A percentile compares a stretch with the other conserved stretches of the same genome.
phyloP scores from a whole-genome alignment of 1,140 invertebrate genomes.

The Zaprionus capensis region DNA sequence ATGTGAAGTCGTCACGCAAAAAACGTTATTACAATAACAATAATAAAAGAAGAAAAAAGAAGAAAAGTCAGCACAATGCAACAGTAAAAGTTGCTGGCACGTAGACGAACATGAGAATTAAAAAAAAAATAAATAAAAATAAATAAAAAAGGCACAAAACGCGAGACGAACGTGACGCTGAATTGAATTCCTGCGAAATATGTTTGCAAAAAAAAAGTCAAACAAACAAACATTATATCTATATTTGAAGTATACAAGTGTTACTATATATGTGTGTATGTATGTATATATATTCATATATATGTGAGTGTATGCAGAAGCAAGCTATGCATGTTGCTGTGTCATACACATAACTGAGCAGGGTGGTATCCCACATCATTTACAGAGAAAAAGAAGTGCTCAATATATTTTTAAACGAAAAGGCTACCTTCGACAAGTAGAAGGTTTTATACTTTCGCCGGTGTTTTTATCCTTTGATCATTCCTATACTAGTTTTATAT shows the following conservation, averaged over 20 bases:
- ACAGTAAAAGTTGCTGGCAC: constrained; percentile 54
- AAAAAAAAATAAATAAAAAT: constrained; percentile 43
- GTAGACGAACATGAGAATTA: constrained; percentile 45
- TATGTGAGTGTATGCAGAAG: background rate
- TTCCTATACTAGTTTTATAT: too few species aligned
- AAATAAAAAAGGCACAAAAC: constrained; percentile 60
- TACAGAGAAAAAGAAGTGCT: too few species aligned
- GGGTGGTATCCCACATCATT: too few species aligned
- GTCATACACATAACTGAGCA: too few species aligned
- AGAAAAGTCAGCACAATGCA: constrained; percentile 7
- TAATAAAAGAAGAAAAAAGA: constrained; percentile 6
- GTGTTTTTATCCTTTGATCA: too few species aligned
- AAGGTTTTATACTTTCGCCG: too few species aligned
- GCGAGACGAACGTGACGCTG: constrained; percentile 70
- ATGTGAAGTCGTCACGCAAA: constrained; percentile 32
- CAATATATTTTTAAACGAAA: too few species aligned
- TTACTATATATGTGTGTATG: background rate
- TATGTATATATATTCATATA: too few species aligned
- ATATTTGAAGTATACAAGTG: constrained; percentile 5
- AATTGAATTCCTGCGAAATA: constrained; percentile 71
- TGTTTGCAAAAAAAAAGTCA: constrained; percentile 32
- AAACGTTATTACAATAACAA: constrained; percentile 15
- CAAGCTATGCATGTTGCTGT: too few species aligned
- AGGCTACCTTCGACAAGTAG: too few species aligned
- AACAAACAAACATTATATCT: constrained; percentile 29